A percentile compares a stretch with the other conserved stretches of the same genome.
These are phyloP conservation scores for Conus canariensis DNA, from an alignment of 2,888 invertebrate genomes.

Conservation along the genomic window DNA sequence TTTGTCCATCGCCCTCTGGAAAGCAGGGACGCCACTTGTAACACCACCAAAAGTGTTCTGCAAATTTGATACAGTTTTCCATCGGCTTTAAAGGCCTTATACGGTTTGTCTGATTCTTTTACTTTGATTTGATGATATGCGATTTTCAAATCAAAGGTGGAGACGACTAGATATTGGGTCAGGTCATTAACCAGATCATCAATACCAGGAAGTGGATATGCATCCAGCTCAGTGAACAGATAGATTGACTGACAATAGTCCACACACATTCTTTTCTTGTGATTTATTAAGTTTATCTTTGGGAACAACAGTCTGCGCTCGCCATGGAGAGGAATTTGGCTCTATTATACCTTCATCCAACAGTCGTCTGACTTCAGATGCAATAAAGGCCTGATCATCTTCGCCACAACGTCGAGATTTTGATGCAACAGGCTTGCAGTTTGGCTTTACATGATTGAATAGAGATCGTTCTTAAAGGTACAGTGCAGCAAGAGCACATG, in stretches of 20 bases:
- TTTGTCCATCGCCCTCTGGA: not conserved
- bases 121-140: slow-evolving; percentile 1
- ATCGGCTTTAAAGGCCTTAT: not conserved
- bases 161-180: not conserved
- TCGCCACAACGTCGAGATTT: slow-evolving; percentile 14
- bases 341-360: not conserved
- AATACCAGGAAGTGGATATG: not conserved
- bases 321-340: slow-evolving; percentile 11
- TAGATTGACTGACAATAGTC: not conserved
- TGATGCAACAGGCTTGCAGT: not conserved
- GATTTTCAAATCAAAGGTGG: not conserved
- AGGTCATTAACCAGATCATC: not conserved
- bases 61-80: not conserved
- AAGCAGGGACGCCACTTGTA: not conserved
- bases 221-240: not conserved
- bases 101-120: not conserved
- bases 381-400: not conserved
- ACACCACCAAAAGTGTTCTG: not conserved
- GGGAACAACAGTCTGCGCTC: not conserved
- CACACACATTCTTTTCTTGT: not conserved
- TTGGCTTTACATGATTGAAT: not conserved
- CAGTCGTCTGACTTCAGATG: not conserved
- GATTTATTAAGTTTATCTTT: not conserved
- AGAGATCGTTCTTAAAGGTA: not conserved
- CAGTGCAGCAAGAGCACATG: not conserved